These are phyloP conservation scores for Nilaparvata lugens DNA, from an alignment of 1,140 invertebrate genomes.

Conservation along the genomic window DNA sequence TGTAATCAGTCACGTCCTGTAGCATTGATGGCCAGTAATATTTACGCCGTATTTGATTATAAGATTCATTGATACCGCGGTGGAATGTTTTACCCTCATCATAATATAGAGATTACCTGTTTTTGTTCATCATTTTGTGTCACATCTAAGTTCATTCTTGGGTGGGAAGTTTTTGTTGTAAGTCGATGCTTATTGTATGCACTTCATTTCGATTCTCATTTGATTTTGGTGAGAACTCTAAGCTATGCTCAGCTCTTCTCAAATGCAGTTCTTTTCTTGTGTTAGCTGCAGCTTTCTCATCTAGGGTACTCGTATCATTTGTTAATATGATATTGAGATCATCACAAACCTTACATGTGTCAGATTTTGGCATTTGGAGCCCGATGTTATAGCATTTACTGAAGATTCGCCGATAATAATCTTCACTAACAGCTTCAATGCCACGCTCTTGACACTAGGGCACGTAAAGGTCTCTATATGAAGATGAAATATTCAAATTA, in stretches of 20 bases:
- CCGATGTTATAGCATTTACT: slow-evolving; percentile 15
- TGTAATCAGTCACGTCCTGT: too few species aligned
- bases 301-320: background rate
- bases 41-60: too few species aligned
- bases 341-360: slow-evolving; percentile 19
- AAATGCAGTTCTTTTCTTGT: slow-evolving; percentile 8
- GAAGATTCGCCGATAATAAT: slow-evolving; percentile 15
- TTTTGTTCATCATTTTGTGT: too few species aligned
- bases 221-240: background rate
- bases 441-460: background rate
- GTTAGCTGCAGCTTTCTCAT: slow-evolving; percentile 6
- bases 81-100: too few species aligned
- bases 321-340: slow-evolving; percentile 1
- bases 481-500: slow-evolving; percentile 7
- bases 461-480: background rate
- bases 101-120: too few species aligned
- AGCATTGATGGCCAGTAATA: too few species aligned
- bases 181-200: slow-evolving; percentile 7
- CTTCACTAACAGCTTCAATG: background rate
- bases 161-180: slow-evolving; percentile 18
- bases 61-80: too few species aligned
- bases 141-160: too few species aligned
- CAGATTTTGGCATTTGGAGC: slow-evolving; percentile 11
- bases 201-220: slow-evolving; percentile 1
- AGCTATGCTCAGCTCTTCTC: slow-evolving; percentile 8